phyloP scores from a whole-genome alignment of 2,888 invertebrate genomes.

The Psococerastis gibbosa region DNA sequence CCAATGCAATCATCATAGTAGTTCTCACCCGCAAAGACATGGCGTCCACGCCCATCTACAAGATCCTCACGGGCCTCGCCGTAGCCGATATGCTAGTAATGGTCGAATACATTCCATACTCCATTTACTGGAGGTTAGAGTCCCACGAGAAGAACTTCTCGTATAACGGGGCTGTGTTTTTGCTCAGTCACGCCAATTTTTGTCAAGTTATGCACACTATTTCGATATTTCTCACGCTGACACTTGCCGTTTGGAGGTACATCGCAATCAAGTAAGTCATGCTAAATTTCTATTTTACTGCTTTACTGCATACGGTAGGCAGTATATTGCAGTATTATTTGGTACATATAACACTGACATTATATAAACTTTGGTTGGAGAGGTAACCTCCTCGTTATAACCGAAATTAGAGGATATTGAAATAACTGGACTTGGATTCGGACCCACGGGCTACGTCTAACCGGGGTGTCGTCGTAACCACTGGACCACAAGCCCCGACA shows the following conservation, averaged over 20 bases:
- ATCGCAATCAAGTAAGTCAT: conserved; percentile 60
- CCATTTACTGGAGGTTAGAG: conserved; percentile 44
- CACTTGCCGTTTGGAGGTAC: conserved; percentile 73
- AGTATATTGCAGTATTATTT: no score
- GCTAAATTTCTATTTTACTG: no score
- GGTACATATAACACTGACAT: no score
- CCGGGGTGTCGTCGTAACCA: no score
- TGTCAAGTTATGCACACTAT: conserved; percentile 64
- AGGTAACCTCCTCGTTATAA: no score
- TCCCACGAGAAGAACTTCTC: conserved; percentile 37
- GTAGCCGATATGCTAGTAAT: conserved; percentile 81
- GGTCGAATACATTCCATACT: conserved; percentile 65
- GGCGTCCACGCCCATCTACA: conserved; percentile 66
- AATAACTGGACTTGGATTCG: no score
- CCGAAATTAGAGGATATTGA: no score
- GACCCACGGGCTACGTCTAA: no score
- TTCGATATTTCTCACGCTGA: conserved; percentile 61
- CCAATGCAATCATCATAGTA: conserved; percentile 71
- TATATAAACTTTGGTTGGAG: no score
- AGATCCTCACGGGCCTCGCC: conserved; percentile 66
- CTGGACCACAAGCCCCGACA: no score
- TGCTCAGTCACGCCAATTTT: conserved; percentile 64
- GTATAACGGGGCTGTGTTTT: conserved; percentile 51
- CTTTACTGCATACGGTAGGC: no score
- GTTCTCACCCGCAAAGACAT: conserved; percentile 68